These are phyloP conservation scores for Momotus momota DNA, from an alignment of 2,797 vertebrate species.

Conservation along the genomic window DNA sequence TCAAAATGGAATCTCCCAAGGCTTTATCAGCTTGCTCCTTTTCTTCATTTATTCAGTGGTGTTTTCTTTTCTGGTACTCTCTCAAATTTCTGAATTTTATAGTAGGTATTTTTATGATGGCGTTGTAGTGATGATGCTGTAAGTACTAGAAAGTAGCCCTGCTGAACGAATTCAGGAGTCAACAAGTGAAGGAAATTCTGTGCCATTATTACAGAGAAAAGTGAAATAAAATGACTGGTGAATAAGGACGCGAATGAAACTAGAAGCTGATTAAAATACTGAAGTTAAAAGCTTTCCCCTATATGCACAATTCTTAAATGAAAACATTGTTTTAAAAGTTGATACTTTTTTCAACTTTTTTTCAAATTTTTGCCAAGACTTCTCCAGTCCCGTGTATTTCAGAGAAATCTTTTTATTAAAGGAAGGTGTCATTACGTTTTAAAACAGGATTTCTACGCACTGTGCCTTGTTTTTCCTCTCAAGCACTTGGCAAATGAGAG, in stretches of 20 bases:
- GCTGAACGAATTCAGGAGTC: background rate
- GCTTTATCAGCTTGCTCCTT: background rate
- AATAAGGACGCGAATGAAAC: background rate
- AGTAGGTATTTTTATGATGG: background rate
- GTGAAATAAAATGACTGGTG: background rate
- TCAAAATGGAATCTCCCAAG: background rate
- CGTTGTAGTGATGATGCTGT: background rate
- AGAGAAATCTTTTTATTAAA: background rate
- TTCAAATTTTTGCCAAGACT: background rate
- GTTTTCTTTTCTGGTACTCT: background rate
- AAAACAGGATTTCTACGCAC: background rate
- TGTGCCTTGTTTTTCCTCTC: background rate
- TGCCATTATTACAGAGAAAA: background rate
- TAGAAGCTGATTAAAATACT: background rate
- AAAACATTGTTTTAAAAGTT: background rate
- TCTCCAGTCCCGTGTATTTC: background rate
- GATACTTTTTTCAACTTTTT: background rate
- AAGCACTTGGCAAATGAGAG: slow-evolving; percentile 48
- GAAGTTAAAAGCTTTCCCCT: background rate
- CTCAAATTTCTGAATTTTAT: background rate
- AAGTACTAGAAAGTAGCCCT: background rate
- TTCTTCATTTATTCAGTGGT: background rate
- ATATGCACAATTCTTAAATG: background rate
- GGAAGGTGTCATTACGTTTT: background rate
- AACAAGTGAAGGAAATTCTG: background rate